A percentile compares a stretch with the other conserved stretches of the same genome.
phyloP scores from a whole-genome alignment of 1,140 invertebrate genomes.

The Himalopsyche phryganea region DNA sequence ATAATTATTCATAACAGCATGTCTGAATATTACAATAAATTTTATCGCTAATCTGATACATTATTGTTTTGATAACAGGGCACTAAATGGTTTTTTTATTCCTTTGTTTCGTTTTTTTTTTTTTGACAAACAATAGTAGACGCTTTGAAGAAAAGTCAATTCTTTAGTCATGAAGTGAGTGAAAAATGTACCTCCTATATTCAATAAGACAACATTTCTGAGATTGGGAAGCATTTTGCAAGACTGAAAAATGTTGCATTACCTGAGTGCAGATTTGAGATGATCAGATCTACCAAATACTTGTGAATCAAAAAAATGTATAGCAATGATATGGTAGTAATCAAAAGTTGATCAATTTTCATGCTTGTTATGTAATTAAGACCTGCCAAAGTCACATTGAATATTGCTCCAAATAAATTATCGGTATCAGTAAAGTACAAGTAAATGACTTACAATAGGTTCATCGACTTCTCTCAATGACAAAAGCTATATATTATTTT shows the following conservation, averaged over 20 bases:
- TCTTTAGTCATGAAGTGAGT: background rate
- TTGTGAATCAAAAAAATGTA: too few species aligned
- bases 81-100: slow-evolving; percentile 31
- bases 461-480: background rate
- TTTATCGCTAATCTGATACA: slow-evolving; percentile 24
- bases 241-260: background rate
- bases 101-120: slow-evolving; percentile 5
- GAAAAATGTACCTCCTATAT: background rate
- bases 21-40: slow-evolving; percentile 2
- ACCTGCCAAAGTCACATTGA: background rate
- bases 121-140: background rate
- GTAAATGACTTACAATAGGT: background rate
- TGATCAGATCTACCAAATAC: background rate
- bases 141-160: background rate
- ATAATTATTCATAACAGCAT: background rate
- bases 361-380: too few species aligned
- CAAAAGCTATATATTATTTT: slow-evolving; percentile 5
- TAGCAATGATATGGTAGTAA: too few species aligned
- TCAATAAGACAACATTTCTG: background rate
- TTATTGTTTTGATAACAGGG: slow-evolving; percentile 31
- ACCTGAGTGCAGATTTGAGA: background rate
- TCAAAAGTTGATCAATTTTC: background rate
- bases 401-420: background rate
- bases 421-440: background rate
- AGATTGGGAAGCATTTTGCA: background rate